Evolutionary conservation across 35 echinoderm and acorn worm genomes (phyloP).

Genomic region (Diadema setosum): DNA sequence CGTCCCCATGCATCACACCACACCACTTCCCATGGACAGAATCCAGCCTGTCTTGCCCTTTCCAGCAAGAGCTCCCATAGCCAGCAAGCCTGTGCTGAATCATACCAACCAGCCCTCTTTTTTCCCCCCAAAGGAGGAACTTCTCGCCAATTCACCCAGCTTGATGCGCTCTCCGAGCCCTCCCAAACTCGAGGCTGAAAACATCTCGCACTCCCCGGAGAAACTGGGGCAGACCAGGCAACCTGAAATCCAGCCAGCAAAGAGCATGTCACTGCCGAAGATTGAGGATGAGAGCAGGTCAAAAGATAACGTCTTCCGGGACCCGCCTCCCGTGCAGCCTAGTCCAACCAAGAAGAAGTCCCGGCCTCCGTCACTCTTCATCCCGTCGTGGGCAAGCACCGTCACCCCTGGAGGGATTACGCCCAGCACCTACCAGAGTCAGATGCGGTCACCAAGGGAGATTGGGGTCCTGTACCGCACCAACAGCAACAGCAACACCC

Average conservation of each 20-base stretch:
- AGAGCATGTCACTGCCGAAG: background rate
- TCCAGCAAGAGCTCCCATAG: background rate
- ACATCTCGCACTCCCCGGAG: background rate
- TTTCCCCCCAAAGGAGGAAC: constrained; percentile 11
- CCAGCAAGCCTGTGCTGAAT: background rate
- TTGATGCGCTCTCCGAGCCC: constrained; percentile 31
- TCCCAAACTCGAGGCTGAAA: constrained; percentile 60
- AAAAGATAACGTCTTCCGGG: constrained; percentile 53
- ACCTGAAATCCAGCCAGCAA: background rate
- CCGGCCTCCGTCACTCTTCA: constrained; percentile 73
- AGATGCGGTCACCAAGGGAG: constrained; percentile 97
- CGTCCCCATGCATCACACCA: background rate
- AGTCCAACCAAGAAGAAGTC: constrained; percentile 76
- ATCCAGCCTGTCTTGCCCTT: constrained; percentile 18
- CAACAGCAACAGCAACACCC: constrained; percentile 65
- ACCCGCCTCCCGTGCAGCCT: constrained; percentile 59
- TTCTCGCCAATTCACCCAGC: background rate
- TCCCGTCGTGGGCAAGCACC: constrained; percentile 87
- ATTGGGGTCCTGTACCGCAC: constrained; percentile 48
- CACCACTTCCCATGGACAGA: background rate
- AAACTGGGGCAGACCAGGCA: background rate
- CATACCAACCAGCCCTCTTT: background rate
- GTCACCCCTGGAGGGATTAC: constrained; percentile 67
- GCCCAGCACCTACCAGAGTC: constrained; percentile 80
- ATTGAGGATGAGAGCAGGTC: background rate